Evolutionary conservation across 2,113 vertebrate genomes (phyloP).

Genomic region (Trogon melanurus): DNA sequence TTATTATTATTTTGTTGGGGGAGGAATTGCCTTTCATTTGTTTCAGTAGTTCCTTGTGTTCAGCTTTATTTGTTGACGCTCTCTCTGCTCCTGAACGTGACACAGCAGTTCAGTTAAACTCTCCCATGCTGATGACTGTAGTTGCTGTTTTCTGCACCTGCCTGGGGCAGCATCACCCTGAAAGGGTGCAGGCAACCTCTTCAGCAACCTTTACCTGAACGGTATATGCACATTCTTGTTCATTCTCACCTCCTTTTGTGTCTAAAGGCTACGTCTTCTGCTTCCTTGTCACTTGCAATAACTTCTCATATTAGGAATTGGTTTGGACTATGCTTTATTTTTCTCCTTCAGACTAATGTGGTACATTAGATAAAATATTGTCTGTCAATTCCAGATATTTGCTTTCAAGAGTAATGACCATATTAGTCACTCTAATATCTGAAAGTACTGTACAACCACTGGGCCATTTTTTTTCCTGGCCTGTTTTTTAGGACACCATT

Average conservation of each 20-base stretch:
- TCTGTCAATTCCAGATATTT: background rate
- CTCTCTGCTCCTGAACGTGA: too few species aligned
- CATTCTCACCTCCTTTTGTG: background rate
- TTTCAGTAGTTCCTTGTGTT: conserved; percentile 30
- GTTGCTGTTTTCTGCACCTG: background rate
- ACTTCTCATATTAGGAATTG: background rate
- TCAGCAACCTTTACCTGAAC: background rate
- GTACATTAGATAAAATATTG: background rate
- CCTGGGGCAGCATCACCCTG: background rate
- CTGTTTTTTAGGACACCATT: background rate
- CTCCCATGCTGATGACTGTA: too few species aligned
- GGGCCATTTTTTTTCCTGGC: background rate
- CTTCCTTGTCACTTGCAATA: background rate
- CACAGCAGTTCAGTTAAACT: background rate
- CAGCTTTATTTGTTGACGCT: background rate
- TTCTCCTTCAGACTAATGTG: background rate
- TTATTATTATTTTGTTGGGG: background rate
- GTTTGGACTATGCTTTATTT: background rate
- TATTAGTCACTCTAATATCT: background rate
- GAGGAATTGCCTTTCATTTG: conserved; percentile 38
- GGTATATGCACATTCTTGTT: rapidly evolving
- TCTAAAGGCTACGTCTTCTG: background rate
- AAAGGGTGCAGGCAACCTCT: background rate
- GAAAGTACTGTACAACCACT: background rate
- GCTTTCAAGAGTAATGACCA: background rate